These are phyloP conservation scores for Dendrolimus houi DNA, from an alignment of 2,888 invertebrate species.

Conservation along the genomic window DNA sequence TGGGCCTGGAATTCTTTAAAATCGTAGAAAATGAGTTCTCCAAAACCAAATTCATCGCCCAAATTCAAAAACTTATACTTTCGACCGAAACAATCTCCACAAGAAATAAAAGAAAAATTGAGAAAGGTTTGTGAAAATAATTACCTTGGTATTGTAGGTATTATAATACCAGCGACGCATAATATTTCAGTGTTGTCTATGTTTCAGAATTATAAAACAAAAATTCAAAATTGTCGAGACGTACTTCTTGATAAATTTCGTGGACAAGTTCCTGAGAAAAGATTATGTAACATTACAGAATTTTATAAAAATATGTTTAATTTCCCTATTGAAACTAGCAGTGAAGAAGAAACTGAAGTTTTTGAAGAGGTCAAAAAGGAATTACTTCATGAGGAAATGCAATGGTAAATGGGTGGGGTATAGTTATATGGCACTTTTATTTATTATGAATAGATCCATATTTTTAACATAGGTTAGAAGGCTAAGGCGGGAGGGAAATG, in stretches of 20 bases:
- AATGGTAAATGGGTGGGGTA: conserved; percentile 35
- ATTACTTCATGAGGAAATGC: conserved; percentile 57
- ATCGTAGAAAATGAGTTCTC: conserved; percentile 36
- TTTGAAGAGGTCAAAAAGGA: conserved; percentile 54
- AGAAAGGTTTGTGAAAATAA: conserved; percentile 41
- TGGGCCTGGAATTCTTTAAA: neutral
- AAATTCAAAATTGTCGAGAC: conserved; percentile 52
- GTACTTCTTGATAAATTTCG: conserved; percentile 52
- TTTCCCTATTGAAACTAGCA: conserved; percentile 24
- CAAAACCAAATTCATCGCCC: conserved; percentile 33
- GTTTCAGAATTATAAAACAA: conserved; percentile 54
- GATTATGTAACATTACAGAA: conserved; percentile 42
- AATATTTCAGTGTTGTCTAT: neutral
- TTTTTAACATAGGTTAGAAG: too few species aligned
- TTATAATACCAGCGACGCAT: neutral
- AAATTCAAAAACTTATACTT: conserved; percentile 45
- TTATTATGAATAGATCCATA: too few species aligned
- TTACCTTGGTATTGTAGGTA: neutral
- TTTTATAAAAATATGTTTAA: conserved; percentile 53
- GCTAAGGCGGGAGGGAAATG: too few species aligned
- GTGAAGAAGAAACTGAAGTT: conserved; percentile 47
- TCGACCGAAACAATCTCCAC: conserved; percentile 47
- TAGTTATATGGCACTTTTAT: too few species aligned
- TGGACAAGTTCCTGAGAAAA: conserved; percentile 31
- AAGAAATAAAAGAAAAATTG: conserved; percentile 61